Conservation (phyloP, 2,797 vertebrate genomes). For the Sebastes matsubarae region DNA sequence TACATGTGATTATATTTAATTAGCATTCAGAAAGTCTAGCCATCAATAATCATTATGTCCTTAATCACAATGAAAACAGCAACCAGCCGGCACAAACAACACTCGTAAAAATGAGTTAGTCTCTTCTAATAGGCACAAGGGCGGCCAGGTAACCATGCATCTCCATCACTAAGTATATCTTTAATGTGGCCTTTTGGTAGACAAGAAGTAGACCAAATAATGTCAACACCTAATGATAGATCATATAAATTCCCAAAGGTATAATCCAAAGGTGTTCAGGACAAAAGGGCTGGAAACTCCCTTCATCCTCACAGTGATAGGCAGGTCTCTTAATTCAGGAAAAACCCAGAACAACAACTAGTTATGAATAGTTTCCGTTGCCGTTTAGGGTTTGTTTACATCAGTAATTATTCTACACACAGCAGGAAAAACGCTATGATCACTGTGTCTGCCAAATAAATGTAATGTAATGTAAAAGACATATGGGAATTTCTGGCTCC, state of each 20-base stretch:
- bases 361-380: neutral
- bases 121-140: neutral
- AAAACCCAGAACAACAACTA: neutral
- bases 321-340: neutral
- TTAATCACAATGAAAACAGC: neutral
- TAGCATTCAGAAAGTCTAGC: neutral
- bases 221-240: neutral
- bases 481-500: neutral
- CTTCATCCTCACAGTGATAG: neutral
- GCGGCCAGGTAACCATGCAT: neutral
- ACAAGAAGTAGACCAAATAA: neutral
- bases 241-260: neutral
- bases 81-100: neutral
- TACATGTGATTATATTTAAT: conserved; percentile 3
- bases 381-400: neutral
- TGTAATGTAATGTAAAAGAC: neutral
- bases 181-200: neutral
- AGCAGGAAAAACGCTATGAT: neutral
- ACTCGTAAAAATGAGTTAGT: neutral
- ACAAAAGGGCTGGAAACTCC: neutral
- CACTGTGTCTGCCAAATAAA: neutral
- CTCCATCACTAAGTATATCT: too few relatives aligned
- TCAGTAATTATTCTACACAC: neutral
- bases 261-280: neutral
- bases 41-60: neutral